A percentile compares a stretch with the other conserved stretches of the same genome.
Evolutionary conservation across 2,888 invertebrate genomes (phyloP).

Genomic region (Caenorhabditis imperialis): DNA sequence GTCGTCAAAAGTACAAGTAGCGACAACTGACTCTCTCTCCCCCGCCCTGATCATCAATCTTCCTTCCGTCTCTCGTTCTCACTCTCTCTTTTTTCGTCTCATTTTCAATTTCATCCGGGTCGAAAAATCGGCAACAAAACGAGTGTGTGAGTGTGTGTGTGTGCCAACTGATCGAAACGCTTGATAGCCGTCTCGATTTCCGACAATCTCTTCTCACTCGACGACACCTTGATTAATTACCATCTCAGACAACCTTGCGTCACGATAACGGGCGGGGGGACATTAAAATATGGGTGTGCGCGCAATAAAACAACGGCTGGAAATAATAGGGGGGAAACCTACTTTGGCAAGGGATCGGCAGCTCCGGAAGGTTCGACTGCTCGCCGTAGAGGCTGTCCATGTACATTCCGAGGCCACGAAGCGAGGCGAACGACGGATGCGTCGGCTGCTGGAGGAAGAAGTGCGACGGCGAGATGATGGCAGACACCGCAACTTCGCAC

Average conservation of each 20-base stretch:
- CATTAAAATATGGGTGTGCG: too few species aligned
- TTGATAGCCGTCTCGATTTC: constrained; percentile 23
- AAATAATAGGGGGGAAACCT: constrained; percentile 74
- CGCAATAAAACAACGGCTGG: background rate
- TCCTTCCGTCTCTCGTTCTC: constrained; percentile 9
- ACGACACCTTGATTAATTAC: constrained; percentile 38
- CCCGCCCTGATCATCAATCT: constrained; percentile 37
- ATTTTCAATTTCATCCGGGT: constrained; percentile 30
- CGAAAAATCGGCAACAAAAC: constrained; percentile 20
- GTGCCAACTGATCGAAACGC: constrained; percentile 43
- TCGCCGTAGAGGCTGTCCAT: constrained; percentile 88
- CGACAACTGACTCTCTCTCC: constrained; percentile 28
- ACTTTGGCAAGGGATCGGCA: constrained; percentile 88
- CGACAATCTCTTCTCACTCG: constrained; percentile 15
- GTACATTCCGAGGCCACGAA: constrained; percentile 76
- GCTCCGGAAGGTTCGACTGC: constrained; percentile 84
- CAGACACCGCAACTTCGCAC: constrained; percentile 92
- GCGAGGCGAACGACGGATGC: constrained; percentile 91
- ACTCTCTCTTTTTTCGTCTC: constrained; percentile 7
- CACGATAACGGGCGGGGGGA: too few species aligned
- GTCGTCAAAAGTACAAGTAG: constrained; percentile 33
- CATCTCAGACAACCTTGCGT: constrained; percentile 16
- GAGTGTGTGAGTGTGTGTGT: background rate
- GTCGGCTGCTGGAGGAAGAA: constrained; percentile 95
- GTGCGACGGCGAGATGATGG: constrained; percentile 89